Evolutionary conservation across 1,140 invertebrate species (phyloP).

Genomic region (Drosophila bipectinata): DNA sequence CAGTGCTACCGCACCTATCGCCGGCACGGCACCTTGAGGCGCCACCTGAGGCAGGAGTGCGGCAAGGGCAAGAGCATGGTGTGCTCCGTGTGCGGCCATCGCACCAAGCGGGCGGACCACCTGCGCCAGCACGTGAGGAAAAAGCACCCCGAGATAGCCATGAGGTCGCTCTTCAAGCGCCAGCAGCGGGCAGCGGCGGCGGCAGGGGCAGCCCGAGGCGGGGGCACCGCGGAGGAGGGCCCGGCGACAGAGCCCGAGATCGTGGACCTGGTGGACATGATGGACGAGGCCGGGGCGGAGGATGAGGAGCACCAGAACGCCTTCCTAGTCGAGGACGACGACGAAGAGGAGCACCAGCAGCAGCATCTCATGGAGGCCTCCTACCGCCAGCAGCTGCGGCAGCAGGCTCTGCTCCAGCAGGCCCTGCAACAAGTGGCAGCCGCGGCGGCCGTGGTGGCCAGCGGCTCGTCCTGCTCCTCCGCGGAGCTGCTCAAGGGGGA

Average conservation of each 20-base stretch:
- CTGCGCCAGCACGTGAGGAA: slow-evolving; percentile 84
- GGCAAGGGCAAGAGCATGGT: slow-evolving; percentile 85
- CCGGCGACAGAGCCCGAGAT: slow-evolving; percentile 37
- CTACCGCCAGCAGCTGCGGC: slow-evolving; percentile 66
- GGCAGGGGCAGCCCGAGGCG: slow-evolving; percentile 4
- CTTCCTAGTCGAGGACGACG: slow-evolving; percentile 64
- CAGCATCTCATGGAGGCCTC: slow-evolving; percentile 39
- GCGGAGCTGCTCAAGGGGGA: slow-evolving; percentile 21
- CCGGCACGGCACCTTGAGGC: slow-evolving; percentile 85
- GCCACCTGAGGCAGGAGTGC: slow-evolving; percentile 85
- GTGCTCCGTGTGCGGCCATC: slow-evolving; percentile 84
- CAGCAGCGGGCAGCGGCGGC: slow-evolving; percentile 53
- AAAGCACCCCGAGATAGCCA: slow-evolving; percentile 84
- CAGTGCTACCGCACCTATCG: slow-evolving; percentile 86
- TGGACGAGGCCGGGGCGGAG: slow-evolving; percentile 16
- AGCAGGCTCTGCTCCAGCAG: slow-evolving; percentile 73
- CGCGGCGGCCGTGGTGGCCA: slow-evolving; percentile 56
- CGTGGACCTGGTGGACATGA: slow-evolving; percentile 64
- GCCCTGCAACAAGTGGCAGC: slow-evolving; percentile 66
- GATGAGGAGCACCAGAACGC: slow-evolving; percentile 32
- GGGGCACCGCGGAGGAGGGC: slow-evolving; percentile 9
- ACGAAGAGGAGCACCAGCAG: slow-evolving; percentile 46
- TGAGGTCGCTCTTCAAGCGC: slow-evolving; percentile 75
- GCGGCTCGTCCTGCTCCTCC: slow-evolving; percentile 28
- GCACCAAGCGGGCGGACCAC: slow-evolving; percentile 85